A percentile compares a stretch with the other conserved stretches of the same genome.
Conservation (phyloP, 2,888 invertebrate species). For the Autographa pulchrina region DNA sequence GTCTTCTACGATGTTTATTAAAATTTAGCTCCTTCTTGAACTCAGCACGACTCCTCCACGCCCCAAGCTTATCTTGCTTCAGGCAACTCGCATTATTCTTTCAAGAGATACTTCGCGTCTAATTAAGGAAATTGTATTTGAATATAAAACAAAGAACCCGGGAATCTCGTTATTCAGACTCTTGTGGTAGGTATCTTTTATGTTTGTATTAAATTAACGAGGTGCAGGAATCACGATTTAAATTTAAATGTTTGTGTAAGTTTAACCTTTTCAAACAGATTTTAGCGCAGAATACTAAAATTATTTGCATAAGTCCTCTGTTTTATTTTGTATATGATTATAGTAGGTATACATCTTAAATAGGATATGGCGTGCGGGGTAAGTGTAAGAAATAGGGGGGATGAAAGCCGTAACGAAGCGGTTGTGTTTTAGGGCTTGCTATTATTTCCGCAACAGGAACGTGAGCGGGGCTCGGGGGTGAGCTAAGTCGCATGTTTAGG, state of each 20-base stretch:
- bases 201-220: constrained; percentile 64
- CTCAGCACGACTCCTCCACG: constrained; percentile 53
- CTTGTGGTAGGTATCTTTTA: constrained; percentile 65
- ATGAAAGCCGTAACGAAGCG: constrained; percentile 64
- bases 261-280: constrained; percentile 24
- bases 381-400: constrained; percentile 62
- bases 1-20: constrained; percentile 64
- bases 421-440: constrained; percentile 62
- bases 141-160: constrained; percentile 74
- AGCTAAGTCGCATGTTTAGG: constrained; percentile 62
- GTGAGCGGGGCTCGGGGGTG: constrained; percentile 48
- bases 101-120: constrained; percentile 74
- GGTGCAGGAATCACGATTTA: constrained; percentile 40
- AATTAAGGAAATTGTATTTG: constrained; percentile 82
- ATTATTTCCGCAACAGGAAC: constrained; percentile 61
- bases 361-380: constrained; percentile 57
- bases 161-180: constrained; percentile 70
- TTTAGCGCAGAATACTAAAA: constrained; percentile 8
- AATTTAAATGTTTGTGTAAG: constrained; percentile 28
- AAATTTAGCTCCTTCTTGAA: constrained; percentile 52
- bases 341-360: constrained; percentile 34
- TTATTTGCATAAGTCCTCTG: constrained; percentile 11
- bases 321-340: constrained; percentile 26
- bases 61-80: constrained; percentile 62
- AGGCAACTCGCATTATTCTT: constrained; percentile 76